Evolutionary conservation across 2,888 invertebrate genomes (phyloP), one percentile per base, ranked within the genome.

Genomic region (Drosophila ezoana): DNA sequence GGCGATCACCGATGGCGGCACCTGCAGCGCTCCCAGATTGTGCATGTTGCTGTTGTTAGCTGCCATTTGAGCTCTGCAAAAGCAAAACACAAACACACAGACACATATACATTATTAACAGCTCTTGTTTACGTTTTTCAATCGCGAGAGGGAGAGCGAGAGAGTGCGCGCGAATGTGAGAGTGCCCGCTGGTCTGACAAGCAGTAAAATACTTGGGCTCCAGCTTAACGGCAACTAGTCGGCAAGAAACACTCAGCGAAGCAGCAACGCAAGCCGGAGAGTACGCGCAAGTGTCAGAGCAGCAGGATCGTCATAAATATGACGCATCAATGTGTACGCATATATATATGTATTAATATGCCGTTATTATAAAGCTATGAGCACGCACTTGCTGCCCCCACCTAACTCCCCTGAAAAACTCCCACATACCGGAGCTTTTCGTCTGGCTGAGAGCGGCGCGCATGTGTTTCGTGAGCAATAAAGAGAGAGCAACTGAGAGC

Each of bases 31-130:
- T 73, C 77, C 73, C 56, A 83, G 65, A 67, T 65, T 83, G 69
- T 89, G 88, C 69, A 89, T 76, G 57, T 86, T 90, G 65, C 62
- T 73, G 74, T 90, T 90, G 69, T 87, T 90, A 69, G 90, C 84
- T 74, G 90, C 89, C 90, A 90, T 90, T 64, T 62, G 58, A 69
- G 73, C 71, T 66, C 72, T 76, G 68, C 56, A 76, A 72, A 41
- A 54, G 20, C 16, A 52, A 32, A 23, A 38, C 16, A 52, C 33
- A 37, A 13, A 40, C 20, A 66, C 23, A 44, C 52, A 44, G 28
- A 67, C 48, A 66, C 40, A 56, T 41, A 43, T 3, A 44, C 51
- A 51, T 35, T 60, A 66, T 44, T 62, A 60, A 58, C 48, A 64
- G 47, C 58, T 66, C 56, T 71, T 75, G 72, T 76, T 76, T 76